Base-by-base conservation (phyloP, 2,113 vertebrate species). In the Erythrolamprus reginae region DNA sequence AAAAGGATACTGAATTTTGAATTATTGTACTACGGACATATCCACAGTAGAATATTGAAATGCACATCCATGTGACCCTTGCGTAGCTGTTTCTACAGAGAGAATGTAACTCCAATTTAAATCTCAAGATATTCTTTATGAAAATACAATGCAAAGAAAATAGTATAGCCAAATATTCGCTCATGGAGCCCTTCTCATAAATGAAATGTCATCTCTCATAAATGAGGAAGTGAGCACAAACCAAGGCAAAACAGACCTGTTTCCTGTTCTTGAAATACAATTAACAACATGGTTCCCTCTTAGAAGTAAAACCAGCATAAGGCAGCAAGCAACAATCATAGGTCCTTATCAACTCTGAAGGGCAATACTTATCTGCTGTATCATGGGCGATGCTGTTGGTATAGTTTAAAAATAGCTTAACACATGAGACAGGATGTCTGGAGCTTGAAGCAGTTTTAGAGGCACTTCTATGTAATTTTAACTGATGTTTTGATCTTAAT, bases 381-480 rank as follows among this genome's bases (percentile, higher is more conserved):
- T 77, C 50, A 61, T 70, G 92, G 93, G 48, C 61, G 90, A 92
- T 92, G 90, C 92, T 90, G 88, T n/a, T 91, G 92, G 88, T 56
- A 55, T 89, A 93, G n/a, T 90, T 93, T 90, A 89, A 45, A 0
- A 24, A 88, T 91, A 84, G 90, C 88, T 92, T 50, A 92, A 92
- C 91, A 88, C 91, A 53, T 87, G 85, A 92, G 93, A 91, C 88
- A 92, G 82, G 51, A 87, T 89, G 84, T 92, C 89, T 50, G 82
- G 26, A 90, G 90, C 91, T 95, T 92, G 90, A 89, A 90, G 47
- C 65, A 90, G 77, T 93, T 95, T 92, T 93, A 88, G 92, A 0
- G 1, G 55, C 47, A 13, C 84, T 93, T 94, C 87, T 52, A 50
- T 92, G 26, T 87, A 87, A 86, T 87, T 95, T 93, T 92, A 93